Evolutionary conservation across 2,797 vertebrate genomes (phyloP), one percentile per base, ranked within the genome.

Genomic region (Smutsia gigantea): DNA sequence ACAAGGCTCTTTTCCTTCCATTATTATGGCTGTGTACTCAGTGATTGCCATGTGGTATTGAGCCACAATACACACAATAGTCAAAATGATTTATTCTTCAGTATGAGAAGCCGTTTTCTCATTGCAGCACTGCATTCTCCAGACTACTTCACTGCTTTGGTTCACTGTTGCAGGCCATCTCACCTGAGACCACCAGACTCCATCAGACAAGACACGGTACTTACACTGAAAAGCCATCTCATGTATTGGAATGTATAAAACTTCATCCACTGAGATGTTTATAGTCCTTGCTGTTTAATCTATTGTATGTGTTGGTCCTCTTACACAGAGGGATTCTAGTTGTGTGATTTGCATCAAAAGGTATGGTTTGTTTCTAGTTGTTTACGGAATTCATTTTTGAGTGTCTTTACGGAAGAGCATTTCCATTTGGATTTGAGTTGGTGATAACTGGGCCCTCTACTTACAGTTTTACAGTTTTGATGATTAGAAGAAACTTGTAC

Each of bases 1-100:
- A 0, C 0, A 4, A 17, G 4, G 29, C 31, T 42, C 15, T 23
- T 59, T 29, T 0, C 1, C n/a, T 4, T 42, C 5, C 8, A 1
- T 31, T 8, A 46, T 11, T 86, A 25, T 7, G 14, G n/a, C 46
- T 15, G 23, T 6, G 0, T 1, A 0, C 5, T 42, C 25, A 14
- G 39, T 9, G 34, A 18, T 11, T 49, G 37, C 42, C 23, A 10
- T 1, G 10, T 59, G 17, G 15, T 59, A 31, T 2, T 42, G 81
- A 83, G 23, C 49, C 69, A 29, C 2, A 5, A 46, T 12, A 39
- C 39, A 39, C 39, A 39, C 39, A 12, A n/a, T 10, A 34, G 10
- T 53, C 39, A 25, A 37, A 37, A 23, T 39, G 71, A 39, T 17
- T 64, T 8, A 19, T 0, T 4, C 57, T 49, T 86, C 68, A 23